A percentile compares a stretch with the other conserved stretches of the same genome.
phyloP scores from a whole-genome alignment of 2,113 vertebrate species.

The Phalacrocorax aristotelis region DNA sequence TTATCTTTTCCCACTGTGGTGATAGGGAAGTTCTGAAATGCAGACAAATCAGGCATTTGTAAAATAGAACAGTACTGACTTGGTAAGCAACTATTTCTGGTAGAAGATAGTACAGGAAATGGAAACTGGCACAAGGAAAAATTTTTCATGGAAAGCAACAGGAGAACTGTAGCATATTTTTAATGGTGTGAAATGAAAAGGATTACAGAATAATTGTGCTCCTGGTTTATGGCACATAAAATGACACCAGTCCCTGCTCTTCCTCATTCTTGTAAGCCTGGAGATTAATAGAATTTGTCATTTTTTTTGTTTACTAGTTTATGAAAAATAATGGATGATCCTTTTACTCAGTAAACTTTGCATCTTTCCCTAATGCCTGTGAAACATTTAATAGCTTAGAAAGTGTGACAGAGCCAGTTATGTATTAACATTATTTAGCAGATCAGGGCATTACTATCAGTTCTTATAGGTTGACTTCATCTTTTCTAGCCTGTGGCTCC shows the following conservation, averaged over 20 bases:
- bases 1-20: neutral
- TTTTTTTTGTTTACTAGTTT: neutral
- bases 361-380: neutral
- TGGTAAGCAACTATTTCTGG: neutral
- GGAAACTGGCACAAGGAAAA: neutral
- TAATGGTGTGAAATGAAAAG: neutral
- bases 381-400: neutral
- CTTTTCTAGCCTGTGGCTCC: neutral
- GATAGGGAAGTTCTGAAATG: neutral
- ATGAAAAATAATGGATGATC: neutral
- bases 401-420: neutral
- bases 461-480: neutral
- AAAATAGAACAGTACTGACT: neutral
- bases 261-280: neutral
- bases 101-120: neutral
- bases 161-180: neutral
- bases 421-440: neutral
- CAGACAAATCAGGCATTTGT: neutral
- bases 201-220: neutral
- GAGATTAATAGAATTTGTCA: neutral
- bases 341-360: slow-evolving; percentile 7
- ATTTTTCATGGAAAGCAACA: neutral
- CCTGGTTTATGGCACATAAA: neutral
- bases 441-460: neutral
- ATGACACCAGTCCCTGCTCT: neutral